Conservation (phyloP, 2,797 vertebrate species). For the Denticeps clupeoides region DNA sequence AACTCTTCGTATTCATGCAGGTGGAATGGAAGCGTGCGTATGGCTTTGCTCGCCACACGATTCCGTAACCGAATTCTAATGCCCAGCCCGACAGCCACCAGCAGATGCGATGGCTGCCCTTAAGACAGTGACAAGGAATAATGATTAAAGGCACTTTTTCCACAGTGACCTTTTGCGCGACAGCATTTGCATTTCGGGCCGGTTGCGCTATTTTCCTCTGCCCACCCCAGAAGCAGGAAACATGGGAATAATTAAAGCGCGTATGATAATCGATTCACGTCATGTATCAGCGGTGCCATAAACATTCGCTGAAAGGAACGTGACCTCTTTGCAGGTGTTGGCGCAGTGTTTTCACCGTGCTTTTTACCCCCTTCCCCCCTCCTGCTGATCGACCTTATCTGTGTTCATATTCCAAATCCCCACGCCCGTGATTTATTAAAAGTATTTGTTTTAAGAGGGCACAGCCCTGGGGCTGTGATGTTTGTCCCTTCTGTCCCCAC, state of each 20-base stretch:
- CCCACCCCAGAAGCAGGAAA: slow-evolving; percentile 16
- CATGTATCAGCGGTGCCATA: slow-evolving; percentile 30
- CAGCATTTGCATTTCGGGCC: slow-evolving; percentile 26
- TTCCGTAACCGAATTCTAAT: slow-evolving; percentile 18
- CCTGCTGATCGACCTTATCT: slow-evolving; percentile 33
- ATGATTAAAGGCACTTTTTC: slow-evolving; percentile 26
- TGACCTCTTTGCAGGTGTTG: slow-evolving; percentile 28
- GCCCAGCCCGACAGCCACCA: slow-evolving; percentile 1
- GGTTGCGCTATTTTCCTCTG: not conserved
- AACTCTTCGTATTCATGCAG: too few species aligned
- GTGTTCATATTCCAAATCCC: slow-evolving; percentile 32
- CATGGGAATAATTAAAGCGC: slow-evolving; percentile 23
- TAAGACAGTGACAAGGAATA: slow-evolving; percentile 9
- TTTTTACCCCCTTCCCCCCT: not conserved
- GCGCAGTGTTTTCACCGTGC: slow-evolving; percentile 4
- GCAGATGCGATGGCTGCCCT: not conserved
- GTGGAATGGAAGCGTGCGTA: too few species aligned
- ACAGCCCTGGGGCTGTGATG: slow-evolving; percentile 30
- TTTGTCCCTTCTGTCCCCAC: slow-evolving; percentile 28
- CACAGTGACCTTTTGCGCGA: slow-evolving; percentile 21
- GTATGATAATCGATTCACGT: slow-evolving; percentile 30
- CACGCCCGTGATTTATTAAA: slow-evolving; percentile 36
- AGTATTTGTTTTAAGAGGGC: slow-evolving; percentile 44
- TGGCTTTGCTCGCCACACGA: slow-evolving; percentile 7
- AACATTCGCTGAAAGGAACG: slow-evolving; percentile 26